Base-by-base conservation (phyloP, 2,113 vertebrate genomes). In the Aix galericulata region DNA sequence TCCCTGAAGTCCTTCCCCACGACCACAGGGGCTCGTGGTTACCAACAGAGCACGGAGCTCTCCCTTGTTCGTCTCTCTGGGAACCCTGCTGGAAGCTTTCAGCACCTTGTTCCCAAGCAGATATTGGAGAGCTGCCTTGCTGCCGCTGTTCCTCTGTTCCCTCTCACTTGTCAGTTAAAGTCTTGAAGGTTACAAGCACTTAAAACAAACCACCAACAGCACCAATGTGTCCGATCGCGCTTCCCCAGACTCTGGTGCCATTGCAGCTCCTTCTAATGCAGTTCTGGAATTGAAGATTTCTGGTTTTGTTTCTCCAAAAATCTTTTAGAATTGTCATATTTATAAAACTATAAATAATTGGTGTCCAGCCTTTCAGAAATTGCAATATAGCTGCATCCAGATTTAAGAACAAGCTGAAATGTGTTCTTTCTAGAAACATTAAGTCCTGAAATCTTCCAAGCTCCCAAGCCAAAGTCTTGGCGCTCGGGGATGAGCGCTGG, bases 201-300 rank as follows among this genome's bases (percentile, higher is more conserved):
- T 34, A 29, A 25, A 11, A 74, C 9, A 56, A 26, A 60, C 12
- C 62, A 9, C 25, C 2, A 71, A 13, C 56, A 67, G 20, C 0
- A 13, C 18, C 3, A 4, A 1, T 2, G 5, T 5, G 6, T 0
- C 66, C 8, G 1, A 2, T 1, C 3, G 0, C 67, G 20, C 75
- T 80, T 38, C 55, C 71, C n/a, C 63, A 16, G 34, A 18, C 86
- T 48, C 46, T 2, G 38, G 9, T 32, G 52, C 40, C 3, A 7
- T 62, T 4, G 9, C 40, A 42, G 82, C 68, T 83, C 52, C 1
- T n/a, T 14, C 68, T 17, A 77, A 1, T 1, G 27, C 64, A 34
- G 10, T 16, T 32, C 63, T 46, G 48, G 40, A 17, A 17, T 34
- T 2, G 0, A 69, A 8, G 1, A 3, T 2, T 89, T 53, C 53